Evolutionary conservation across 2,797 vertebrate species (phyloP).

Genomic region (Ceryle rudis): DNA sequence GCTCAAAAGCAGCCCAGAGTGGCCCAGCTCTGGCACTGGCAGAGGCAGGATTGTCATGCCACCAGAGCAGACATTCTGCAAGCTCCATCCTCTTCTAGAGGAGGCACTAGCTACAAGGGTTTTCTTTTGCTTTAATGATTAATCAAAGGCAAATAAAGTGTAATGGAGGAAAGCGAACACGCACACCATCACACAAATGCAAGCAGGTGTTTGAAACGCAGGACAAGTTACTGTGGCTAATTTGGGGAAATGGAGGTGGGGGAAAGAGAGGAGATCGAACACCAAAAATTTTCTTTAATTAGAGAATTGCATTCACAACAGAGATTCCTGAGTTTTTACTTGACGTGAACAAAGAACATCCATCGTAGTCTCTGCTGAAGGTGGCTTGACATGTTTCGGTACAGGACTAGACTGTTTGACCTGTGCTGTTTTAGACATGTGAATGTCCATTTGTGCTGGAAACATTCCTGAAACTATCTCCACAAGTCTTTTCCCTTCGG

Average conservation of each 20-base stretch:
- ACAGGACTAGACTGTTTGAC: neutral
- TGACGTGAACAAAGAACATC: neutral
- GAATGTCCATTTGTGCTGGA: neutral
- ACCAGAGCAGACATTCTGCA: neutral
- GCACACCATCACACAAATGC: rapidly evolving
- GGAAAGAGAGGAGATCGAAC: neutral
- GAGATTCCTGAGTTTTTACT: neutral
- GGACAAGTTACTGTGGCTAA: neutral
- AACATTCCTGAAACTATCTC: neutral
- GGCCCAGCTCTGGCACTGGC: neutral
- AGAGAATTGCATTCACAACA: neutral
- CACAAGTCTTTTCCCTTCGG: neutral
- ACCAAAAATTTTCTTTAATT: neutral
- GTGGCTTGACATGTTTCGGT: neutral
- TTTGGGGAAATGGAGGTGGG: rapidly evolving
- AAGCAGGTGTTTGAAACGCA: neutral
- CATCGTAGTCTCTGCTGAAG: neutral
- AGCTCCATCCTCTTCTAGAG: neutral
- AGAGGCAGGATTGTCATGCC: neutral
- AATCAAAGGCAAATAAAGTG: conserved; percentile 7
- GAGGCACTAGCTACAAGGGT: neutral
- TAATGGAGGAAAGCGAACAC: neutral
- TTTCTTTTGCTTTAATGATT: conserved; percentile 13
- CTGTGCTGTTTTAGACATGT: neutral
- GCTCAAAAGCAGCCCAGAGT: neutral